Evolutionary conservation across 2,888 invertebrate species (phyloP), one percentile per base, ranked within the genome.

Genomic region (Allophyes oxyacanthae): DNA sequence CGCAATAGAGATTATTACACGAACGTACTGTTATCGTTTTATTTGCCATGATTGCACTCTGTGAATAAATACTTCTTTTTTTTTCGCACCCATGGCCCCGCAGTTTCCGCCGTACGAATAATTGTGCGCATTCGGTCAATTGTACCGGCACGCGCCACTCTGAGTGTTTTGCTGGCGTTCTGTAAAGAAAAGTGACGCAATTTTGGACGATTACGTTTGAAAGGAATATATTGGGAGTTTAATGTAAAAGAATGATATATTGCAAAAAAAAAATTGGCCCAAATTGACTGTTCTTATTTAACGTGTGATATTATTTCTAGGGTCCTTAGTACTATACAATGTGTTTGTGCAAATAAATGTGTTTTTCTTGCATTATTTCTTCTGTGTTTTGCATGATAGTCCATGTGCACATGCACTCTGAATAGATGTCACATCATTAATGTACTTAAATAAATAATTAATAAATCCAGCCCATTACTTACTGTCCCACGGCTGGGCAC

Each of bases 1-100:
- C 68, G 72, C 70, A 79, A 79, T 80, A 78, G 75, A 69, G 74
- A 72, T 77, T 78, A 79, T 85, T 28, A 82, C 76, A 75, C 76
- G 74, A 78, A 60, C 55, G 79, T 78, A 78, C 75, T 74, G 81
- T 89, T 88, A 88, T 87, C 85, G 87, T 86, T 89, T 88, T 86
- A 86, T 84, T 83, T 82, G 75, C 79, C 77, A 85, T 86, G 82
- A 90, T 88, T 89, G 87, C 85, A 76, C 81, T 79, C 83, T 79
- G 80, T 86, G 88, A 87, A 88, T 89, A 87, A 88, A 86, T 86
- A 88, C 85, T 87, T 83, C 78, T 82, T 86, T 87, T 88, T 85
- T 85, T 79, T 79, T 81, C 79, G 53, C 73, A 74, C 67, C 71
- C 67, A 53, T 53, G 51, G 69, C 81, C 81, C 81, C 78, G 77